phyloP scores from a whole-genome alignment of 1,140 invertebrate genomes.

The Ceratosolen fusciceps region DNA sequence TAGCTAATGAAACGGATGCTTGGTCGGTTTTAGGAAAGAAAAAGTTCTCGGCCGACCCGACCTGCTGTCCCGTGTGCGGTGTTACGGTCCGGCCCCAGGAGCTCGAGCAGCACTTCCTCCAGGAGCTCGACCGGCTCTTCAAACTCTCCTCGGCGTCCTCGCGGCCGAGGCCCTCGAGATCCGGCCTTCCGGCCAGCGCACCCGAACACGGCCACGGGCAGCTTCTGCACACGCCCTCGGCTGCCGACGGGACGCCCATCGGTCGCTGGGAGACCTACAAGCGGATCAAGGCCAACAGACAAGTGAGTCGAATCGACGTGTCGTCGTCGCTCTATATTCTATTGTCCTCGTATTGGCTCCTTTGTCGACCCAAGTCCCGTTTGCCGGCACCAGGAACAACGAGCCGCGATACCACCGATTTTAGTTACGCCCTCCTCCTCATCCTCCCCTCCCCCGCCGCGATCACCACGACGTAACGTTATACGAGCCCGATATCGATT shows the following conservation, averaged over 20 bases:
- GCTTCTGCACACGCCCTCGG: conserved; percentile 70
- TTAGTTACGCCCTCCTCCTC: no score
- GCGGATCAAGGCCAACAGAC: conserved; percentile 85
- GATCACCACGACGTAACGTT: no score
- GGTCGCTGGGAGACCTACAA: conserved; percentile 89
- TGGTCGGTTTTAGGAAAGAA: conserved; percentile 67
- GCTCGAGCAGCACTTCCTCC: conserved; percentile 81
- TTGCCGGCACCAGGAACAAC: no score
- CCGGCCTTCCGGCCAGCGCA: conserved; percentile 66
- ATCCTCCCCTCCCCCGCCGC: no score
- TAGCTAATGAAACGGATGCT: not conserved
- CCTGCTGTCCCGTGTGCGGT: conserved; percentile 85
- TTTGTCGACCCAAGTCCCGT: no score
- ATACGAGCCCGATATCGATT: no score
- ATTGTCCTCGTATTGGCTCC: no score
- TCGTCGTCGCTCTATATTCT: no score
- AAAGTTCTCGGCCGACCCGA: conserved; percentile 74
- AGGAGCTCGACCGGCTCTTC: conserved; percentile 83
- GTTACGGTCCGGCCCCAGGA: conserved; percentile 81
- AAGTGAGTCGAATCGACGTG: no score
- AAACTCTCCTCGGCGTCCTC: conserved; percentile 73
- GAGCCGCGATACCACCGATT: no score
- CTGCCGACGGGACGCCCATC: conserved; percentile 76
- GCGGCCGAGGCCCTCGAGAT: conserved; percentile 68
- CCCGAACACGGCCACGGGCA: conserved; percentile 71